These are phyloP conservation scores for Epinephelus fuscoguttatus DNA, from an alignment of 2,113 vertebrate genomes.

Conservation along the genomic window DNA sequence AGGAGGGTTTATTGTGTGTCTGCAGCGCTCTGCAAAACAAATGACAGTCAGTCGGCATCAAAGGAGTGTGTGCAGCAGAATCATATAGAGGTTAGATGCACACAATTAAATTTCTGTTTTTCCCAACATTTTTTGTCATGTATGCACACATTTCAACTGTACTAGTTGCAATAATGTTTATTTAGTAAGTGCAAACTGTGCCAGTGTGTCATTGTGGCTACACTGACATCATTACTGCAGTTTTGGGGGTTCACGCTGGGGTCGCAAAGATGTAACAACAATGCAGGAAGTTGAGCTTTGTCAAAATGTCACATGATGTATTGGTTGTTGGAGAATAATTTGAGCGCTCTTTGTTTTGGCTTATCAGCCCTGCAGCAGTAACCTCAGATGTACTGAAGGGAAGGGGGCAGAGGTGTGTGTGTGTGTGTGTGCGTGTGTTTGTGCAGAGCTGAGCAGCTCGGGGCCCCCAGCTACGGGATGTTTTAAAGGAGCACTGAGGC, in stretches of 20 bases:
- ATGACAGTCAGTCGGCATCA: neutral
- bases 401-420: constrained; percentile 24
- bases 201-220: constrained; percentile 14
- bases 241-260: constrained; percentile 57
- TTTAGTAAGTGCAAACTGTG: neutral
- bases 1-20: constrained; percentile 26
- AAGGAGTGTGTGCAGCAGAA: neutral
- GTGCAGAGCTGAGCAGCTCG: constrained; percentile 4
- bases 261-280: constrained; percentile 69
- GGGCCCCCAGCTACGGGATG: constrained; percentile 37
- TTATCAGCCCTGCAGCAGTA: constrained; percentile 75
- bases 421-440: constrained; percentile 21
- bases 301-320: constrained; percentile 73
- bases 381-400: constrained; percentile 61
- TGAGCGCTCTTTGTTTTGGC: constrained; percentile 77
- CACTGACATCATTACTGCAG: constrained; percentile 23
- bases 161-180: neutral
- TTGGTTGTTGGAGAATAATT: constrained; percentile 65
- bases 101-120: too few species aligned
- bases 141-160: neutral
- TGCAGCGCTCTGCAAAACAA: constrained; percentile 1
- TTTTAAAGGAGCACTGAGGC: constrained; percentile 74
- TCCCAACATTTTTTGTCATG: too few species aligned
- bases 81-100: neutral
- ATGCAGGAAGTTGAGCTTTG: constrained; percentile 68